These are phyloP conservation scores for Epiblema foenella DNA, from an alignment of 2,888 invertebrate genomes.

Conservation along the genomic window DNA sequence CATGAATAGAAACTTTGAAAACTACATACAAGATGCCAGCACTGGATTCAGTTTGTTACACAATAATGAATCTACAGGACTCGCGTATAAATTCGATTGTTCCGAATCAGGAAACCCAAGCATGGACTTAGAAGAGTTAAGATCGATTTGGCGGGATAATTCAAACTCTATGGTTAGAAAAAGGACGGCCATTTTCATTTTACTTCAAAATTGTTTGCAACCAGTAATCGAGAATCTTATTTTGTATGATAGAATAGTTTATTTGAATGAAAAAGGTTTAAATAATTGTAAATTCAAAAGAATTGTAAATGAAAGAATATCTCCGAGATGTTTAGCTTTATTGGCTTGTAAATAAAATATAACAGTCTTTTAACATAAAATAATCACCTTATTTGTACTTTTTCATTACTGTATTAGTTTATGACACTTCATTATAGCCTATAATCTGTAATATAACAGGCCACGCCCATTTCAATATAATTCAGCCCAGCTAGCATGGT, in stretches of 20 bases:
- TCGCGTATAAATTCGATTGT: slow-evolving; percentile 37
- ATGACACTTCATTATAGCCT: neutral
- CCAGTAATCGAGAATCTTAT: slow-evolving; percentile 72
- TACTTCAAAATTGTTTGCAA: slow-evolving; percentile 69
- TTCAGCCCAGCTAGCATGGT: too few relatives aligned
- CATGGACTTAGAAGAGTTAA: slow-evolving; percentile 61
- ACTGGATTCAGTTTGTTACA: slow-evolving; percentile 61
- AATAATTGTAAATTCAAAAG: slow-evolving; percentile 74
- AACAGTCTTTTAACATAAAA: neutral
- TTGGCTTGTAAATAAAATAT: slow-evolving; percentile 78
- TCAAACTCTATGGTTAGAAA: slow-evolving; percentile 52
- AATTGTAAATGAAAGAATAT: slow-evolving; percentile 85
- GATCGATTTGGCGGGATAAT: slow-evolving; percentile 63
- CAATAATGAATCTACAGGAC: slow-evolving; percentile 18
- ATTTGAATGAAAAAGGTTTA: slow-evolving; percentile 68
- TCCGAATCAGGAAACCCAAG: slow-evolving; percentile 40
- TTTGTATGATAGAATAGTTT: slow-evolving; percentile 69
- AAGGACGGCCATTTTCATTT: slow-evolving; percentile 68
- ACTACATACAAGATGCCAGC: slow-evolving; percentile 62
- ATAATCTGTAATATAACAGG: too few relatives aligned
- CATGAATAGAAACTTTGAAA: slow-evolving; percentile 62
- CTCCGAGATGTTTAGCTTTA: slow-evolving; percentile 88
- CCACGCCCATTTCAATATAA: too few relatives aligned
- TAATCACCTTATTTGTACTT: slow-evolving; percentile 35
- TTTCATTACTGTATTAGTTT: neutral